A percentile compares a stretch with the other conserved stretches of the same genome.
Evolutionary conservation across 2,797 vertebrate genomes (phyloP).

Genomic region (Anguilla megastoma): DNA sequence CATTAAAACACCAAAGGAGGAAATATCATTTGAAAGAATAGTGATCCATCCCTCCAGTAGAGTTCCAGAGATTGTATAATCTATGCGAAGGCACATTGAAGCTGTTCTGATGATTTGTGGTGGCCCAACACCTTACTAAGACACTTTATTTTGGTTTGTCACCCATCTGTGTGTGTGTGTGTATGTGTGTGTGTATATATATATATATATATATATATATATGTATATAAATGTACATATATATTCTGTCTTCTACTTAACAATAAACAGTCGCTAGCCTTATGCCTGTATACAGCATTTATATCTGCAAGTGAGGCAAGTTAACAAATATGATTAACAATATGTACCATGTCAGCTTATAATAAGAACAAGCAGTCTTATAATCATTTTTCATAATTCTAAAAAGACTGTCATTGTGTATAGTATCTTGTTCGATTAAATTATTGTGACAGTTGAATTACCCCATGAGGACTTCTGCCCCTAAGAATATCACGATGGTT

Average conservation of each 20-base stretch:
- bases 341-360: neutral
- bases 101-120: too few relatives aligned
- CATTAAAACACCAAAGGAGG: too few relatives aligned
- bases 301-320: neutral
- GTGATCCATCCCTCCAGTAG: too few relatives aligned
- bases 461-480: neutral
- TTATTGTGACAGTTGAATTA: slow-evolving; percentile 4
- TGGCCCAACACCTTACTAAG: too few relatives aligned
- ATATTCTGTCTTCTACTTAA: neutral
- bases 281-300: neutral
- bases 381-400: neutral
- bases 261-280: neutral
- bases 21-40: too few relatives aligned
- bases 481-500: neutral
- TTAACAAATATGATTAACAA: neutral
- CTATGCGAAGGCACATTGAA: too few relatives aligned
- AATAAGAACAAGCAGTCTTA: neutral
- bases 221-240: too few relatives aligned
- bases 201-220: too few relatives aligned
- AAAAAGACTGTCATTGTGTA: neutral
- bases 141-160: too few relatives aligned
- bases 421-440: neutral
- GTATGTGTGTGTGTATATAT: too few relatives aligned
- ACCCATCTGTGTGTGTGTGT: too few relatives aligned
- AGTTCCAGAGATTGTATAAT: too few relatives aligned